Evolutionary conservation across 2,113 vertebrate species (phyloP), one percentile per base, ranked within the genome.

Genomic region (Pogona vitticeps): DNA sequence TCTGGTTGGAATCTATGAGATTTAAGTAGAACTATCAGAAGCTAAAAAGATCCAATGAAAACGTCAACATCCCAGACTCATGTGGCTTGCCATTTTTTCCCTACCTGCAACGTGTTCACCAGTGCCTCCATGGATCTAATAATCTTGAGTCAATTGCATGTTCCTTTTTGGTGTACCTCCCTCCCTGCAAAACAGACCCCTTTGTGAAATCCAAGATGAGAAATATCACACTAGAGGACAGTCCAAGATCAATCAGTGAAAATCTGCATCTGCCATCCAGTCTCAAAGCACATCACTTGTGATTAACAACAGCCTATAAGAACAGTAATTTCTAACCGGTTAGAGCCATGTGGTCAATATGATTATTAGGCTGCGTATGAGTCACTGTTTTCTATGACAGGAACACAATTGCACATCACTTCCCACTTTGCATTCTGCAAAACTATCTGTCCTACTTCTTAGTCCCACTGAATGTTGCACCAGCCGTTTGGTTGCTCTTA

Each of bases 401-500:
- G 86, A 40, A 76, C 1, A n/a, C 61, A 4, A 17, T 1, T 76
- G 3, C 2, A 1, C 36, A 26, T 1, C 5, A 36, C 73, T 31
- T 1, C 1, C 0, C 1, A 2, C 13, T 20, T 59, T 67, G 9
- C 63, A 56, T 82, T 59, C 46, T 26, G 38, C 4, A 6, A 87
- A 2, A 1, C 68, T 21, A 59, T 73, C 65, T 79, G 59, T 63
- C 6, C 2, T 36, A 80, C 20, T 61, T 17, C 31, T 91, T 88
- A 88, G 38, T n/a, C 90, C 61, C 13, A 6, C n/a, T 76, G 59
- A 9, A 73, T 40, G 18, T 52, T 21, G 20, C 9, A 89, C 23
- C 10, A 79, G 82, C 18, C 0, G 31, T 61, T 87, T 21, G 88
- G 33, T 75, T 90, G 33, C 72, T 9, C 80, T 89, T 84, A 90